These are phyloP conservation scores for Digitonthophagus gazella DNA, from an alignment of 2,888 invertebrate genomes.

Conservation along the genomic window DNA sequence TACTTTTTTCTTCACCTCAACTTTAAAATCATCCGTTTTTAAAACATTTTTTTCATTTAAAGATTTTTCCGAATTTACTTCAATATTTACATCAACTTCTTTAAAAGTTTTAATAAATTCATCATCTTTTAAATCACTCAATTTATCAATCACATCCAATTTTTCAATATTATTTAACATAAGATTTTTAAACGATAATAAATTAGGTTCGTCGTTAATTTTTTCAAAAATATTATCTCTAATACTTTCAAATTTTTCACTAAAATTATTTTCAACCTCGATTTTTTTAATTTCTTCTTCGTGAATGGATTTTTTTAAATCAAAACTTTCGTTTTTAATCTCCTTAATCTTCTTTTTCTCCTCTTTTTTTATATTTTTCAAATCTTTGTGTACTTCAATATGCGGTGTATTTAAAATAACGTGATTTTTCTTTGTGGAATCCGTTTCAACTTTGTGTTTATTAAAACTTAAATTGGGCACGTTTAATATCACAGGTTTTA, in stretches of 20 bases:
- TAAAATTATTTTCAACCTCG: neutral
- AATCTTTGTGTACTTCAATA: neutral
- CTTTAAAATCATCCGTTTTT: constrained; percentile 18
- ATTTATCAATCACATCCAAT: neutral
- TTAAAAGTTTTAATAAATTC: constrained; percentile 21
- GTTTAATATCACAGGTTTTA: constrained; percentile 8
- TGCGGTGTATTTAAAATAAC: neutral
- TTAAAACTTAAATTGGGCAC: constrained; percentile 5
- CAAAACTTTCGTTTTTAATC: no score
- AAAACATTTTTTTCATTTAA: neutral
- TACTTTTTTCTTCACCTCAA: constrained; percentile 19
- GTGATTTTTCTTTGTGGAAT: neutral
- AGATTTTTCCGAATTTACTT: constrained; percentile 4
- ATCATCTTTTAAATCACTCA: constrained; percentile 1
- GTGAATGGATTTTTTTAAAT: no score
- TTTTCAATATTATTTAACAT: constrained; percentile 9
- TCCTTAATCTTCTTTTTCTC: neutral
- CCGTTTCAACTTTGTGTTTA: constrained; percentile 4
- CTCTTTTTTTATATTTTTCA: constrained; percentile 17
- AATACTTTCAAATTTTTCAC: neutral
- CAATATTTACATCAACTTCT: constrained; percentile 28
- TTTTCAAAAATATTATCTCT: neutral
- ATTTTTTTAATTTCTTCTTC: neutral
- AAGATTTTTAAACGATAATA: constrained; percentile 4
- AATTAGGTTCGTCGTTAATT: neutral